phyloP scores from a whole-genome alignment of 1,140 invertebrate genomes.

The Pollicipes pollicipes region DNA sequence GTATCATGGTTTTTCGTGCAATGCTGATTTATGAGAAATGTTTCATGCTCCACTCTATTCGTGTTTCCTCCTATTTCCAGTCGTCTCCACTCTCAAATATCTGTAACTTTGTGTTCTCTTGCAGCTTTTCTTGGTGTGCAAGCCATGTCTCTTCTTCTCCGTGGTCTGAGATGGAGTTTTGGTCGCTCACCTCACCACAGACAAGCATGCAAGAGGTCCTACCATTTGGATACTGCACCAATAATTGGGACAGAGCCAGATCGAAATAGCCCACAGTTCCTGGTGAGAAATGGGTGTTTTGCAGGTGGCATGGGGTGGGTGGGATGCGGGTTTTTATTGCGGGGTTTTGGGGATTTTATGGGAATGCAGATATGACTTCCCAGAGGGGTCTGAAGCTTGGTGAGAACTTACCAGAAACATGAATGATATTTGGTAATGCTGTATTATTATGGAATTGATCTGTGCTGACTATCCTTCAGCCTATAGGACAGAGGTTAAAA shows the following conservation, averaged over 20 bases:
- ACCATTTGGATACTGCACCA: slow-evolving; percentile 23
- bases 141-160: not conserved
- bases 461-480: no score
- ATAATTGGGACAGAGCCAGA: slow-evolving; percentile 30
- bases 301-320: no score
- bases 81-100: no score
- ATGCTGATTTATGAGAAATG: no score
- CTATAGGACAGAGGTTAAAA: no score
- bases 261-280: slow-evolving; percentile 26
- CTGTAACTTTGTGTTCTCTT: not conserved
- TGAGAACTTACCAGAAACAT: not conserved
- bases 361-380: no score
- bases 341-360: no score
- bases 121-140: not conserved
- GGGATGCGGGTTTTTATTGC: no score
- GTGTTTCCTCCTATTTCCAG: no score
- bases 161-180: not conserved
- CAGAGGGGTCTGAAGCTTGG: not conserved
- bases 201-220: not conserved
- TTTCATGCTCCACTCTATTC: no score
- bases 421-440: not conserved
- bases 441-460: no score
- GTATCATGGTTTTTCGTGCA: no score
- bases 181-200: not conserved
- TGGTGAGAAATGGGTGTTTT: slow-evolving; percentile 25